phyloP scores from a whole-genome alignment of 2,888 invertebrate genomes.

The Ypsolopha sequella region DNA sequence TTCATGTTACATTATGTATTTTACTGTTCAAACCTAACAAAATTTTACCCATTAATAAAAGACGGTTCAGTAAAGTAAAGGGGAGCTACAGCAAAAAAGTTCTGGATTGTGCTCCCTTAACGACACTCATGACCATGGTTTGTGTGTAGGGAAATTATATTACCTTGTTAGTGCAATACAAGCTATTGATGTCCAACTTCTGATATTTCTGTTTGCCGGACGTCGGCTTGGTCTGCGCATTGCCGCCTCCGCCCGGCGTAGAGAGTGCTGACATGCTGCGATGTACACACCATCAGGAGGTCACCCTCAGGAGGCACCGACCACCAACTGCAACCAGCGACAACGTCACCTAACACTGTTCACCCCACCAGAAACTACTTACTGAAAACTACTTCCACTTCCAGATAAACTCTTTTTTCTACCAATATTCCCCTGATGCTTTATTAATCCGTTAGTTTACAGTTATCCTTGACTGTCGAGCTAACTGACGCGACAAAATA shows the following conservation, averaged over 20 bases:
- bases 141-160: too few relatives aligned
- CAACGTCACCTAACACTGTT: slow-evolving; percentile 16
- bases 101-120: too few relatives aligned
- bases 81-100: too few relatives aligned
- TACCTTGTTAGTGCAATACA: slow-evolving; percentile 90
- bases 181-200: slow-evolving; percentile 97
- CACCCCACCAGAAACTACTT: background rate
- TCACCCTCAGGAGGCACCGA: slow-evolving; percentile 49
- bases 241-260: slow-evolving; percentile 79
- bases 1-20: too few relatives aligned
- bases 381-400: background rate
- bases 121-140: too few relatives aligned
- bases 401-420: background rate
- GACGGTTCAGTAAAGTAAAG: too few relatives aligned
- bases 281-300: slow-evolving; percentile 88
- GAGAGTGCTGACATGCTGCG: slow-evolving; percentile 97
- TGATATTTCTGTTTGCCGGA: slow-evolving; percentile 94
- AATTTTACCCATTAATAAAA: too few relatives aligned
- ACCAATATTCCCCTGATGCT: background rate
- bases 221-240: slow-evolving; percentile 70
- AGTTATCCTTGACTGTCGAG: background rate
- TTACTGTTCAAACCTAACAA: too few relatives aligned
- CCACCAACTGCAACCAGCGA: slow-evolving; percentile 60
- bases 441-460: background rate
- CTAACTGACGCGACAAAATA: background rate